phyloP scores from a whole-genome alignment of 2,113 vertebrate genomes.

The Phrynosoma blainvillii region DNA sequence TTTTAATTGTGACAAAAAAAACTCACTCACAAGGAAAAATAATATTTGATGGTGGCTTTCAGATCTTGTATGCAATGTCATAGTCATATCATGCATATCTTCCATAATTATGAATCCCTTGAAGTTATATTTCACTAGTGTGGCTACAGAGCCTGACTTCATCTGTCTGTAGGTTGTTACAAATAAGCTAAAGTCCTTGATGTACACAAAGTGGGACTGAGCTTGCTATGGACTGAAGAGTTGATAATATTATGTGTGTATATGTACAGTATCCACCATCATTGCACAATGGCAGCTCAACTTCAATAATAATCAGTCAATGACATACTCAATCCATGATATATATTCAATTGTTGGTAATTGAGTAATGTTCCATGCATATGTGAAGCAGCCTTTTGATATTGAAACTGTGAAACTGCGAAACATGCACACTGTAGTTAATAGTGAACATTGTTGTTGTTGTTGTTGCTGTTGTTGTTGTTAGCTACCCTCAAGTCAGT shows the following conservation, averaged over 20 bases:
- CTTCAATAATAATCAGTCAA: neutral
- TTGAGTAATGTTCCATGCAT: neutral
- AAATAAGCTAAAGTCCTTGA: neutral
- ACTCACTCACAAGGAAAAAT: neutral
- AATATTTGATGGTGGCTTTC: neutral
- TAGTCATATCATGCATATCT: neutral
- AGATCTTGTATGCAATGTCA: neutral
- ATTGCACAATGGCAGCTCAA: neutral
- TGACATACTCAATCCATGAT: too few relatives aligned
- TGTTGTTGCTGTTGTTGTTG: too few relatives aligned
- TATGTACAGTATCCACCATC: neutral
- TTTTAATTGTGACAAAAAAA: neutral
- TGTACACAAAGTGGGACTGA: neutral
- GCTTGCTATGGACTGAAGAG: neutral
- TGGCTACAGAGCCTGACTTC: neutral
- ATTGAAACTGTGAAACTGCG: neutral
- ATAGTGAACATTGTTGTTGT: neutral
- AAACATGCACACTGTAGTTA: neutral
- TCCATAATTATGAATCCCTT: neutral
- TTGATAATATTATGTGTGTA: neutral
- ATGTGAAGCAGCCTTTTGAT: neutral
- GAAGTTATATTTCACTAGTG: neutral
- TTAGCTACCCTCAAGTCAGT: too few relatives aligned
- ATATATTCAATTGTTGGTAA: neutral
- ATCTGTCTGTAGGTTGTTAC: neutral